Conservation (phyloP, 2,113 vertebrate genomes). For the Upupa epops region DNA sequence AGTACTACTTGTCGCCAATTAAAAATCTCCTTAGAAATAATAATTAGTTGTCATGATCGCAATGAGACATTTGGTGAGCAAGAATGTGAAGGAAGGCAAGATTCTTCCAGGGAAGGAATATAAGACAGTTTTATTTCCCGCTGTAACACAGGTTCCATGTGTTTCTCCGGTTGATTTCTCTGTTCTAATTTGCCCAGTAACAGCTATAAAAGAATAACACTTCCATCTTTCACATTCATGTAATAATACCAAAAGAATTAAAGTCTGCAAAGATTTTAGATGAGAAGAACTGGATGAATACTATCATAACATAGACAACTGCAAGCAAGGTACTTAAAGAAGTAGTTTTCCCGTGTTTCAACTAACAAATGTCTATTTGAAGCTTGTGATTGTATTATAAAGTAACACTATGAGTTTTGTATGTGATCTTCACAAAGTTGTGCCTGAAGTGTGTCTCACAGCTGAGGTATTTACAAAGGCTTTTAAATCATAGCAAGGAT, state of each 20-base stretch:
- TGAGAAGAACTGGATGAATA: background rate
- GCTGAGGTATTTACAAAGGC: background rate
- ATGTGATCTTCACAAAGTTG: background rate
- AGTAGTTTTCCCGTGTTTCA: background rate
- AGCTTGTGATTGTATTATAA: background rate
- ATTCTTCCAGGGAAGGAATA: background rate
- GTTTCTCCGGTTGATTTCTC: background rate
- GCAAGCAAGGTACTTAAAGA: background rate
- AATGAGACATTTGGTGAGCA: background rate
- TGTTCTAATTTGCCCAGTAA: background rate
- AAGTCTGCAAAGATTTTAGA: background rate
- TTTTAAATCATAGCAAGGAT: background rate
- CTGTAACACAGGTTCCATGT: background rate
- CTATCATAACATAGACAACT: background rate
- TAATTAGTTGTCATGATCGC: background rate
- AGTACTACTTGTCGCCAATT: background rate
- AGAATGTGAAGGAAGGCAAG: background rate
- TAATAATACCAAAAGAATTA: slow-evolving; percentile 2
- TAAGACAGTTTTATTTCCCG: background rate
- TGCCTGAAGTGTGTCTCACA: background rate
- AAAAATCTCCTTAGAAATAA: slow-evolving; percentile 34
- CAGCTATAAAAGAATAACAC: background rate
- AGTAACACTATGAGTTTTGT: background rate
- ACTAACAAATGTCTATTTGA: background rate
- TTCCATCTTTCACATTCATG: background rate